phyloP scores from a whole-genome alignment of 2,888 invertebrate genomes.

The Eugnorisma glareosa region DNA sequence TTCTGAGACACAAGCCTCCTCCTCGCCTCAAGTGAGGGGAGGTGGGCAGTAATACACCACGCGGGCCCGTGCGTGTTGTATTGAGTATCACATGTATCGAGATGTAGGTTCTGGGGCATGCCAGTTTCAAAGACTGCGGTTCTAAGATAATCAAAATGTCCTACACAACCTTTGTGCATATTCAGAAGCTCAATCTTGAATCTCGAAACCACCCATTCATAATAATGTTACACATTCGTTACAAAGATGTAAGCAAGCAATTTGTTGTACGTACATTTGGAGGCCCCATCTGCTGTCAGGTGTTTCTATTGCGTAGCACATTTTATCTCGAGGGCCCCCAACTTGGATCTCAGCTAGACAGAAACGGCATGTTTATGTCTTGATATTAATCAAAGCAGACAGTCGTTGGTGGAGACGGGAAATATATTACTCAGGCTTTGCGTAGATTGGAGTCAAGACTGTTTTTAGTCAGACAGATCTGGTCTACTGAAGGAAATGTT shows the following conservation, averaged over 20 bases:
- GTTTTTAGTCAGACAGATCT: neutral
- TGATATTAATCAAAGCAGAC: conserved; percentile 74
- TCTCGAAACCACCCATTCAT: conserved; percentile 21
- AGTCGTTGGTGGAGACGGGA: conserved; percentile 36
- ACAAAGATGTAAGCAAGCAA: conserved; percentile 32
- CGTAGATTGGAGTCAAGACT: neutral
- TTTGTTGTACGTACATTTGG: conserved; percentile 46
- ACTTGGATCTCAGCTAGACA: conserved; percentile 58
- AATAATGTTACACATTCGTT: conserved; percentile 17
- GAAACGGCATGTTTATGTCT: conserved; percentile 71
- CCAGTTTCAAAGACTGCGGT: neutral
- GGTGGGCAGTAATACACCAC: neutral
- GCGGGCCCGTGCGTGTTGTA: neutral
- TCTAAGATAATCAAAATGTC: neutral
- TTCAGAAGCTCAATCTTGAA: neutral
- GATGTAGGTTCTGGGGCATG: neutral
- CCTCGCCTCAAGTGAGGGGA: neutral
- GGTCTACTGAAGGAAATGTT: neutral
- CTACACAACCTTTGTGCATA: neutral
- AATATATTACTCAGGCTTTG: conserved; percentile 45
- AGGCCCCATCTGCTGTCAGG: conserved; percentile 59
- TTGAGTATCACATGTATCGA: neutral
- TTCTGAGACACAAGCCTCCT: neutral
- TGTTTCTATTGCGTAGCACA: conserved; percentile 63
- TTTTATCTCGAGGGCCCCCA: conserved; percentile 51